These are phyloP conservation scores for Montipora capricornis DNA, from an alignment of 64 coral and sea anemone genomes.

Conservation along the genomic window DNA sequence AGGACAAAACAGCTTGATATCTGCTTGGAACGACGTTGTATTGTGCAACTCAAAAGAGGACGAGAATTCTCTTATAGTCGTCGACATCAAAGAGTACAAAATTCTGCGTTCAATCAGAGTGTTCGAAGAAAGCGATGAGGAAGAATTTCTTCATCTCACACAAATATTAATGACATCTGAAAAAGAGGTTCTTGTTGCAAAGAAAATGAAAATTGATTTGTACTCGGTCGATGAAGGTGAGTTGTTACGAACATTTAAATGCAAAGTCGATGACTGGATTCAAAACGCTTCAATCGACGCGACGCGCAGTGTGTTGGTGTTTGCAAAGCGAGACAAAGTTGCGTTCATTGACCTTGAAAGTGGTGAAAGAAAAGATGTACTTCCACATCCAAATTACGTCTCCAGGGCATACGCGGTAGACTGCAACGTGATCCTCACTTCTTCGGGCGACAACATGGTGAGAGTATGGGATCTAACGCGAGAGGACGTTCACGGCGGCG, in stretches of 20 bases:
- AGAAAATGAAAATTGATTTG: slow-evolving; percentile 87
- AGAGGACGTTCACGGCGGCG: slow-evolving; percentile 51
- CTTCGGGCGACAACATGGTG: slow-evolving; percentile 77
- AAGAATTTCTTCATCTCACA: slow-evolving; percentile 84
- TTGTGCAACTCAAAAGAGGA: slow-evolving; percentile 79
- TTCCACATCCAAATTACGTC: slow-evolving; percentile 78
- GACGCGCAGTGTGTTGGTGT: slow-evolving; percentile 53
- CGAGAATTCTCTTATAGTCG: slow-evolving; percentile 77
- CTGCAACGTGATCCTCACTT: slow-evolving; percentile 76
- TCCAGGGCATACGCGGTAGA: slow-evolving; percentile 47
- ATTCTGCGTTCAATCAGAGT: slow-evolving; percentile 63
- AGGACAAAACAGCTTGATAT: slow-evolving; percentile 78
- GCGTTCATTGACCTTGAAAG: slow-evolving; percentile 58
- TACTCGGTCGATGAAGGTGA: slow-evolving; percentile 63
- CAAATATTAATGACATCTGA: slow-evolving; percentile 78
- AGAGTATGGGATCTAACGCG: slow-evolving; percentile 87
- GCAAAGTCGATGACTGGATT: slow-evolving; percentile 91
- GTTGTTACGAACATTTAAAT: slow-evolving; percentile 51
- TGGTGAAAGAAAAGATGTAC: slow-evolving; percentile 74
- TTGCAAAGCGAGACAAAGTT: slow-evolving; percentile 82
- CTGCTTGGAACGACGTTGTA: slow-evolving; percentile 41
- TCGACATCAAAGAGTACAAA: slow-evolving; percentile 54
- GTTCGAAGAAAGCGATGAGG: slow-evolving; percentile 79
- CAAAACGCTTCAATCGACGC: slow-evolving; percentile 54
- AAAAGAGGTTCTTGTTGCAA: slow-evolving; percentile 78